phyloP scores from a whole-genome alignment of 2,797 vertebrate species.

The Margarornis squamiger region DNA sequence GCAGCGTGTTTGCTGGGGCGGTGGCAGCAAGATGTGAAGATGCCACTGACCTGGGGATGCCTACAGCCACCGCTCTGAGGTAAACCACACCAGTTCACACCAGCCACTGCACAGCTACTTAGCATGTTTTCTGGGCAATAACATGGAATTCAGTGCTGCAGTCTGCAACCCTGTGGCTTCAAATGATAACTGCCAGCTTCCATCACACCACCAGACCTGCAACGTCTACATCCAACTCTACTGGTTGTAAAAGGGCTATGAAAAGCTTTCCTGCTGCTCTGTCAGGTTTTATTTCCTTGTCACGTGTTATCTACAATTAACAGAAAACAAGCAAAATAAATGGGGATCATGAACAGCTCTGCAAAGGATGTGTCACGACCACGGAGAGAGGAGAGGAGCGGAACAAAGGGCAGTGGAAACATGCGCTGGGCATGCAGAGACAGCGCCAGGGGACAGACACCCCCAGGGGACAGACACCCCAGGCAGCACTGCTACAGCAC shows the following conservation, averaged over 20 bases:
- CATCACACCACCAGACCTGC: neutral
- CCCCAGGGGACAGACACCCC: constrained; percentile 70
- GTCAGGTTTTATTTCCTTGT: constrained; percentile 71
- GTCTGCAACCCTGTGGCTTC: neutral
- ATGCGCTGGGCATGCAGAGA: constrained; percentile 79
- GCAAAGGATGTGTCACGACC: constrained; percentile 70
- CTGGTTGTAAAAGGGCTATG: neutral
- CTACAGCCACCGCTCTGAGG: constrained; percentile 30
- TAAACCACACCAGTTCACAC: neutral
- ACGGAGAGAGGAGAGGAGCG: constrained; percentile 73
- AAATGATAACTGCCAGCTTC: neutral
- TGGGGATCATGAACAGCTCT: constrained; percentile 71
- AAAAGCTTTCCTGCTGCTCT: constrained; percentile 60
- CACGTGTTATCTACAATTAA: constrained; percentile 71
- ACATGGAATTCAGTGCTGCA: constrained; percentile 60
- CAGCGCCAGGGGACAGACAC: constrained; percentile 71
- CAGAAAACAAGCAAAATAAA: constrained; percentile 76
- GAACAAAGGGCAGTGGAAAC: constrained; percentile 79
- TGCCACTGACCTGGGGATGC: neutral
- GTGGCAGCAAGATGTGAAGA: neutral
- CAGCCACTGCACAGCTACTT: neutral
- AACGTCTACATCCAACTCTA: neutral
- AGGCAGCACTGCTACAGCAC: constrained; percentile 74
- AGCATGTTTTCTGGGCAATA: neutral
- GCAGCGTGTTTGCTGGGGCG: rapidly evolving